Base-by-base conservation (phyloP, 2,113 vertebrate species). In the Eulemur rufifrons region DNA sequence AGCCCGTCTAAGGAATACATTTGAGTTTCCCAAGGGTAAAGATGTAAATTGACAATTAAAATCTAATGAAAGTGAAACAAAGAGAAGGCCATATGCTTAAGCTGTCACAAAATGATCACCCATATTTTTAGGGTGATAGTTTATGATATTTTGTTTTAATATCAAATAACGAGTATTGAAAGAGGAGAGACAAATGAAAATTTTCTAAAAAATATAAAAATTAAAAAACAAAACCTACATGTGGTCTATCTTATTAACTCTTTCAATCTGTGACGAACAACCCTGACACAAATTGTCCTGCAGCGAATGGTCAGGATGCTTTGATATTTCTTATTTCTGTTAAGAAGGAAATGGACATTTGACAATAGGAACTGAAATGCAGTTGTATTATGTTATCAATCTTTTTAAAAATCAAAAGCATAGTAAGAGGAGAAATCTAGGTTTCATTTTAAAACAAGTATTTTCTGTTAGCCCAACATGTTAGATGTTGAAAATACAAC, bases 71-170 rank as follows among this genome's bases (percentile, higher is more conserved):
- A 77, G 27, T 18, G 32, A 91, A 71, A 45, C 45, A 34, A 37
- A 66, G 52, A 80, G 39, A 87, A 76, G 52, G 20, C 1, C 61
- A 61, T 59, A 78, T 29, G 5, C 6, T 50, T 9, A 63, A 97
- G 83, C 32, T 87, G 27, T 94, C 94, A 96, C 61, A 97, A 86
- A 97, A 1, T 64, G 92, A 50, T 6, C 64, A 78, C 20, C 45
- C 78, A 90, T 47, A 1, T 32, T 91, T 37, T 87, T 74, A 54
- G 63, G 80, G 54, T 68, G 77, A 96, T 11, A 6, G 15, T 34
- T 76, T 23, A 52, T 3, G 54, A 27, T 42, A 81, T 45, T 82
- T 80, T 50, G 34, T 42, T 86, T 82, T 83, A 84, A 42, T 7
- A 84, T 69, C 18, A 93, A 50, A 42, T 50, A 34, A 32, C 32